Evolutionary conservation across 2,888 invertebrate species (phyloP), one percentile per base, ranked within the genome.

Genomic region (Rhodophaea formosa): DNA sequence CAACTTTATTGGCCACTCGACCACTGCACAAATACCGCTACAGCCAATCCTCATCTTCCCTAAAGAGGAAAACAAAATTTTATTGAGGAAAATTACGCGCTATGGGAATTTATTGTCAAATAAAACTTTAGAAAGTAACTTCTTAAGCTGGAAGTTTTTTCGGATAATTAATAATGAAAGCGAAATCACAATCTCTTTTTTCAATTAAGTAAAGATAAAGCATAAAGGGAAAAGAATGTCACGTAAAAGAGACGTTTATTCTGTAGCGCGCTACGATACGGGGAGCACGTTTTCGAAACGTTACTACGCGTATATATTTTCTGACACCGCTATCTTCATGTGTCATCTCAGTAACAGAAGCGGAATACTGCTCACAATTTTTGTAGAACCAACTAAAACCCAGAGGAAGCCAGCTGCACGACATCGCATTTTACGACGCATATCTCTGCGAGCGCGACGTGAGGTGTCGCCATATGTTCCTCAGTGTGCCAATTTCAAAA

Each of bases 341-440:
- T 51, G 30, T 51, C 35, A 16, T 51, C 17, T 35, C 35, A 17
- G 17, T 17, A 14, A 35, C 51, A 39, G 32, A 51, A 51, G 17
- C 16, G 35, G 17, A 35, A 51, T 29, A 51, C 32, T 51, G 49
- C 32, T 32, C 15, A 10, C 12, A 16, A 35, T 35, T 17, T 51
- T 51, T 15, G 16, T 16, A 35, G 35, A 51, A 35, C 35, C 16
- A 7, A 30, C n/a, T 16, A 16, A 30, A 30, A 47, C 23, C n/a
- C 30, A 30, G 30, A 3, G 29, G 47, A 14, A 47, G 30, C 32
- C 51, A 35, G 51, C 35, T 35, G 51, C 51, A 16, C 35, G 32
- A 51, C 16, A 51, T 51, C 35, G 39, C 58, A 61, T 57, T 61
- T 51, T 51, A 35, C 51, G 51, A 51, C 12, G 15, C 35, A 35